A percentile compares a stretch with the other conserved stretches of the same genome.
phyloP scores from a whole-genome alignment of 2,797 vertebrate genomes.

The Halcyon smyrnensis region DNA sequence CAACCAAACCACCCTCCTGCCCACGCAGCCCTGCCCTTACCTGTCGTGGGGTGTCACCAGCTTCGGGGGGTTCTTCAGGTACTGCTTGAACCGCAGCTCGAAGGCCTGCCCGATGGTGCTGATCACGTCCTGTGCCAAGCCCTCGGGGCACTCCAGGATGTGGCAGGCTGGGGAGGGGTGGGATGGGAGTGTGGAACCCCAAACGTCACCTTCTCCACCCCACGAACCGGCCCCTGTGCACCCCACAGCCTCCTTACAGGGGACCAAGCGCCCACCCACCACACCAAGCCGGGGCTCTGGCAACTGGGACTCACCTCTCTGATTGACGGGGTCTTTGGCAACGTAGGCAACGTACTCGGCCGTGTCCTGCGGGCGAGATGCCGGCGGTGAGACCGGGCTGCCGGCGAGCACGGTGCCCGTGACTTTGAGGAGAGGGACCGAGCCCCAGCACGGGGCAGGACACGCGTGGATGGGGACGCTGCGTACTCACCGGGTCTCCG shows the following conservation, averaged over 20 bases:
- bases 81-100: conserved; percentile 97
- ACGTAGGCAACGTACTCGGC: conserved; percentile 98
- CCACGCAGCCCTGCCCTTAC: conserved; percentile 68
- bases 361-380: neutral
- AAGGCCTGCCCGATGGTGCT: conserved; percentile 83
- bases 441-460: rapidly evolving
- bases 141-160: conserved; percentile 91
- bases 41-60: conserved; percentile 96
- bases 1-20: neutral
- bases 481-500: conserved; percentile 95
- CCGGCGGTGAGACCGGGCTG: neutral
- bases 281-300: rapidly evolving
- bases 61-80: conserved; percentile 97
- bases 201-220: neutral
- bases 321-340: conserved; percentile 99
- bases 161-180: neutral
- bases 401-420: rapidly evolving
- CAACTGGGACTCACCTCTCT: conserved; percentile 87
- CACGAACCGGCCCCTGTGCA: neutral
- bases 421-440: rapidly evolving
- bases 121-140: conserved; percentile 97
- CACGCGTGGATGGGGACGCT: neutral
- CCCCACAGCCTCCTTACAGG: neutral
- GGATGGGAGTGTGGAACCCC: neutral
- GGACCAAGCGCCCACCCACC: too few relatives aligned